Conservation (phyloP, 2,888 invertebrate species). For the Campoletis raptor region DNA sequence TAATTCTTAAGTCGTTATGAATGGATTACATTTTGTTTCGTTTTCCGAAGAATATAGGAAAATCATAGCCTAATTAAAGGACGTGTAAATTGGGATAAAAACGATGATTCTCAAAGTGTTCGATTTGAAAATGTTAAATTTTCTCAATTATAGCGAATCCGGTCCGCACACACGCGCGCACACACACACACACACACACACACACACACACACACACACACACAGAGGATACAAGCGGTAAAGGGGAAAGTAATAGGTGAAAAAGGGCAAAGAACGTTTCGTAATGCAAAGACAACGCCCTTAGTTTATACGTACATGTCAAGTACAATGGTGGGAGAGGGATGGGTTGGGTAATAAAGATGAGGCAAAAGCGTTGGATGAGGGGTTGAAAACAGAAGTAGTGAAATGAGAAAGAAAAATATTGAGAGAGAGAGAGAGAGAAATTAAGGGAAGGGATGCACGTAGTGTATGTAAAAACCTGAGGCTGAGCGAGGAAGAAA, state of each 20-base stretch:
- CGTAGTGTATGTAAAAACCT: slow-evolving; percentile 61
- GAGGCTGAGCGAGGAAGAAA: slow-evolving; percentile 55
- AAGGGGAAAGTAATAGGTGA: slow-evolving; percentile 12
- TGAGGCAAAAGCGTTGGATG: slow-evolving; percentile 61
- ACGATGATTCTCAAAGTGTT: neutral
- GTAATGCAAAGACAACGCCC: slow-evolving; percentile 84
- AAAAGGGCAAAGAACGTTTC: slow-evolving; percentile 63
- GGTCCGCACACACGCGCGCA: neutral
- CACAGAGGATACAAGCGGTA: neutral
- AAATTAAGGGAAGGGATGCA: slow-evolving; percentile 27
- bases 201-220: neutral
- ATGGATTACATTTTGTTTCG: neutral
- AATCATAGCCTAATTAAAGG: neutral
- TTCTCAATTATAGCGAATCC: neutral
- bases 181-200: no score
- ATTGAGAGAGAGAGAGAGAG: slow-evolving; percentile 58
- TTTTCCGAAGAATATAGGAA: neutral
- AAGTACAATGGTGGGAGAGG: slow-evolving; percentile 49
- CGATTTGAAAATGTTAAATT: neutral
- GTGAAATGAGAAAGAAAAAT: slow-evolving; percentile 47
- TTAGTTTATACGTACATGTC: slow-evolving; percentile 77
- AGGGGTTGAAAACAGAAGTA: slow-evolving; percentile 56
- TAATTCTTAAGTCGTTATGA: neutral
- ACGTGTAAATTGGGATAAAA: neutral
- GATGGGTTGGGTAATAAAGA: slow-evolving; percentile 61